Evolutionary conservation across 2,797 vertebrate genomes (phyloP), one percentile per base, ranked within the genome.

Genomic region (Danio tinwini): DNA sequence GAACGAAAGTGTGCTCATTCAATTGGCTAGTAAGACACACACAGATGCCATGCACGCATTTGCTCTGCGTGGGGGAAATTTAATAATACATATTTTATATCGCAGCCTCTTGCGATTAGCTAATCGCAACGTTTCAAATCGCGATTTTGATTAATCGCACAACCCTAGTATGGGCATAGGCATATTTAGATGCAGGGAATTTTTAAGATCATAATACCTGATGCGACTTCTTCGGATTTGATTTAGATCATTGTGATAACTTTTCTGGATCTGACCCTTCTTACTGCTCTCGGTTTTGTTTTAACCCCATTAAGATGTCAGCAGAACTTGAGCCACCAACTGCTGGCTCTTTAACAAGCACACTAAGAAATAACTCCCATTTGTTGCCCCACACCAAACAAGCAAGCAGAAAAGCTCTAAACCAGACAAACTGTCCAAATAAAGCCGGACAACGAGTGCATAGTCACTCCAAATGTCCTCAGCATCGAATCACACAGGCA

Each of bases 301-400:
- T 42, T 16, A 29, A 52, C 11, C 0, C 9, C 49, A 52, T 11
- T 52, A 52, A 52, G 3, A 4, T 14, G 44, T 29, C 17, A 49
- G 64, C 19, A 14, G 42, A 40, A 62, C 59, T 62, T 62, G 8
- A 55, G 19, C n/a, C n/a, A 19, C 68, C 50, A 55, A 71, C 68
- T 55, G 50, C 19, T 70, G 29, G 1, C 29, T 29, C 29, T 29
- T 29, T 29, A 29, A 29, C 29, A 29, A 29, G 29, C 29, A 29
- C 29, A 29, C 29, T 29, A 29, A 29, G 29, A 29, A 29, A 29
- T 29, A 1, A 29, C 29, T 29, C 29, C 29, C 29, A 3, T 29
- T 29, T 29, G 29, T 29, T 29, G 29, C 29, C 55, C 68, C 14
- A n/a, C 6, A 71, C 39, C 12, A 11, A 71, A 7, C 4, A 39